phyloP scores from a whole-genome alignment of 2,797 vertebrate species.

The Octomys mimax region DNA sequence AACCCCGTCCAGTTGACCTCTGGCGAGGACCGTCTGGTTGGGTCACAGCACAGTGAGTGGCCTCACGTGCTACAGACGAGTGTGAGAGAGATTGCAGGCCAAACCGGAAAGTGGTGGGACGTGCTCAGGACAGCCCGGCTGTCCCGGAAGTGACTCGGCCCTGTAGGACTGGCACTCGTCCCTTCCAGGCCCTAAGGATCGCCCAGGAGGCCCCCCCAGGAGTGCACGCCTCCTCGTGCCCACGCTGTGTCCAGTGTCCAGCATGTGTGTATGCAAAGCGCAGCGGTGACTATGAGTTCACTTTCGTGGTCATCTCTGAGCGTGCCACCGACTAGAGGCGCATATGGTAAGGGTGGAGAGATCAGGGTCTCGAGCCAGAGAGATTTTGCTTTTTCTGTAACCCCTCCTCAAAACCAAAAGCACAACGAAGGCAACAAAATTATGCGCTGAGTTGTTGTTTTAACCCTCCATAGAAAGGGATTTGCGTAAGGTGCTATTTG shows the following conservation, averaged over 20 bases:
- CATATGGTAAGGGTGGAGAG: neutral
- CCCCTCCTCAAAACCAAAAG: conserved; percentile 12
- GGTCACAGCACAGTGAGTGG: neutral
- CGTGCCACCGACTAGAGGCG: neutral
- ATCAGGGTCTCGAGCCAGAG: neutral
- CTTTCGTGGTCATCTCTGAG: neutral
- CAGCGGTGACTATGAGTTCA: neutral
- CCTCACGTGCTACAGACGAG: no score
- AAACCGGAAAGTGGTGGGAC: neutral
- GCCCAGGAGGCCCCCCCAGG: neutral
- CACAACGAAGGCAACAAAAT: neutral
- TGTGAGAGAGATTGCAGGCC: neutral
- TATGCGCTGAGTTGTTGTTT: neutral
- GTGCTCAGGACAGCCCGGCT: neutral
- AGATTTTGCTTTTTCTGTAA: neutral
- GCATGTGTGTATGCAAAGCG: neutral
- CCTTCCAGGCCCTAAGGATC: no score
- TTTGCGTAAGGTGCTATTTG: neutral
- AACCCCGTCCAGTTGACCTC: no score
- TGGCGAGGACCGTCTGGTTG: neutral
- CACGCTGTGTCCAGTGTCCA: neutral
- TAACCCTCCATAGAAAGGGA: neutral
- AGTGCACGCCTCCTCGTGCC: no score
- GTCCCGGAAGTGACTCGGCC: neutral
- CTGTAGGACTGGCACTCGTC: no score